Base-by-base conservation (phyloP, 2,888 invertebrate genomes). In the Tiphia femorata region DNA sequence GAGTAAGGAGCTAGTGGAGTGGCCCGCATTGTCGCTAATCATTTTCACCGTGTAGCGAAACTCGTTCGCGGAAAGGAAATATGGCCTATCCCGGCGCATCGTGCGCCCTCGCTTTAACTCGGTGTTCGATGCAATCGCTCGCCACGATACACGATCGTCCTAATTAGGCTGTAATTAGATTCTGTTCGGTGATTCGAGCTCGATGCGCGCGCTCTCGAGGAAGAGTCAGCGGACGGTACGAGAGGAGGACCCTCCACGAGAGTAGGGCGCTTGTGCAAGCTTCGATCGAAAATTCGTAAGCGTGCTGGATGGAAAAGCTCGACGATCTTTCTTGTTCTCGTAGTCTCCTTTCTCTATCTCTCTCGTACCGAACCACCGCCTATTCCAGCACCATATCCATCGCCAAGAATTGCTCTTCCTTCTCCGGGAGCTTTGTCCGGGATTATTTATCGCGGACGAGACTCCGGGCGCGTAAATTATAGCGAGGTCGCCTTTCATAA, bases 401-500 rank as follows among this genome's bases (percentile, higher is more conserved):
- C 4, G 57, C 19, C 29, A 56, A 57, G 56, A 62, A 67, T 67
- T 67, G 41, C 23, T 41, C 51, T 4, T 8, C 49, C 49, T 46
- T 52, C 49, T 44, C 16, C 44, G 40, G 33, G 37, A 42, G 65
- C 69, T 74, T 74, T 67, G 74, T 75, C 68, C 67, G 53, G 49
- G 42, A 66, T 77, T 77, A 75, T 77, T 73, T 73, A 76, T 74
- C 65, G 65, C 70, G 50, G 44, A 43, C 55, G n/a, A n/a, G 40
- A 62, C 58, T 59, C 47, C 56, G 61, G 58, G 59, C 67, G 69
- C 62, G 77, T 77, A 73, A 77, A 75, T 77, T 77, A 77, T 75
- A 63, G 71, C 62, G 65, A 63, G 63, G 65, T 62, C 65, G 71
- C 68, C 70, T 76, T 76, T 76, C 77, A 77, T 77, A 77, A 77